Base-by-base conservation (phyloP, 2,888 invertebrate species). In the Caenorhabditis imperialis region DNA sequence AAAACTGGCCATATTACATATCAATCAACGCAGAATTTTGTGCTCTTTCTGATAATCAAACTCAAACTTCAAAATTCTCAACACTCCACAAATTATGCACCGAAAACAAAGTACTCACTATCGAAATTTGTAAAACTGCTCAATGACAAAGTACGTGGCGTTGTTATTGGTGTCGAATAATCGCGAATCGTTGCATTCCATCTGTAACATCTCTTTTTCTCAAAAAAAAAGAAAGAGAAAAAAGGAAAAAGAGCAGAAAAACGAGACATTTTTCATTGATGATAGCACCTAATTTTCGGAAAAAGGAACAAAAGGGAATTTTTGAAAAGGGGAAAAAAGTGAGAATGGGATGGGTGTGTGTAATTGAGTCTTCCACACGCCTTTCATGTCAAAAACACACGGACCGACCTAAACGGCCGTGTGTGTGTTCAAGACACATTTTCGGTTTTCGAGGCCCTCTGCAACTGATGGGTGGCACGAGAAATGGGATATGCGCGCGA, bases 181-280 rank as follows among this genome's bases (percentile, higher is more conserved):
- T 62, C 70, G 40, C 14, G 78, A 60, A 69, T 80, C 80, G 63
- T 77, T 76, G 65, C 80, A 80, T 54, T 75, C 74, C 77, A 79
- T 77, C 35, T 57, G 42, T 25, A 44, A 53, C 7, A 25, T 10
- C 16, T 42, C 18, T 38, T 33, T 42, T 18, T 20, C 38, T 12
- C 12, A 35, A 30, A 20, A 6, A 14, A 48, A 22, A 62, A 61
- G 14, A 8, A 16, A 14, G 18, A 22, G 3, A 40, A 50, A 18
- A 25, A 53, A 38, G 7, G 6, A 20, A 33, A n/a, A 12, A 37
- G 20, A 45, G 47, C n/a, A n/a, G n/a, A n/a, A n/a, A n/a, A n/a
- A n/a, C n/a, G n/a, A n/a, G n/a, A n/a, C n/a, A n/a, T n/a, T n/a
- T n/a, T n/a, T n/a, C n/a, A n/a, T n/a, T n/a, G 48, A 50, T 50